Percentiles rank a stretch among this genome's conserved stretches.
phyloP scores from a whole-genome alignment of 2,797 vertebrate species.

The Hypotaenidia philippensis region DNA sequence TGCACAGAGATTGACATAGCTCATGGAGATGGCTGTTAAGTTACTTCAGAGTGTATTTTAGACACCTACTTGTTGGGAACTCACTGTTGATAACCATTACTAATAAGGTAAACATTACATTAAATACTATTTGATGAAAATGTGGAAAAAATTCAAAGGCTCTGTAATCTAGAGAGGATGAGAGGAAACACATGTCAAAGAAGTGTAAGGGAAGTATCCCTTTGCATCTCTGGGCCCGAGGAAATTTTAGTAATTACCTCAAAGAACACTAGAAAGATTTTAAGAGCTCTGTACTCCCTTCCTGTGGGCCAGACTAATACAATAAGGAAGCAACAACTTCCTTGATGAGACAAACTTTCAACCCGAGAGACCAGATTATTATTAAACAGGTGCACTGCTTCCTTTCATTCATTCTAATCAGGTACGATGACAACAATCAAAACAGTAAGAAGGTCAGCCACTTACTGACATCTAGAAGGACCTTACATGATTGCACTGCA shows the following conservation, averaged over 20 bases:
- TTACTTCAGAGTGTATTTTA: not conserved
- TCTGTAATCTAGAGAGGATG: not conserved
- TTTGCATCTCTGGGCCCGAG: not conserved
- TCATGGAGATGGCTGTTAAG: not conserved
- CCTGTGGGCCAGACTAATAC: not conserved
- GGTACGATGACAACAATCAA: not conserved
- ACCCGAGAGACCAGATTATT: not conserved
- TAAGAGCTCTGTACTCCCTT: not conserved
- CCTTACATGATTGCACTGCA: not conserved
- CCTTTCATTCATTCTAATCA: not conserved
- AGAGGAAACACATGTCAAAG: not conserved
- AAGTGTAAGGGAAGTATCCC: not conserved
- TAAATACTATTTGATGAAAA: not conserved
- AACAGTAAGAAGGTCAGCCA: not conserved
- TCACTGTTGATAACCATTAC: not conserved
- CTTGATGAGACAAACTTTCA: slow-evolving; percentile 33
- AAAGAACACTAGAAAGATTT: not conserved
- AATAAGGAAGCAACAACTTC: slow-evolving; percentile 41
- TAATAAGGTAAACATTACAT: not conserved
- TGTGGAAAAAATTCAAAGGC: not conserved
- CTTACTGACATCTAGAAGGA: not conserved
- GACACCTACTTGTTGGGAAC: not conserved
- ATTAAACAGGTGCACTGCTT: slow-evolving; percentile 10
- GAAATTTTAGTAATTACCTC: not conserved
- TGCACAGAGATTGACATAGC: not conserved